Base-by-base conservation (phyloP, 37 sponge, comb jelly and placozoan genomes). In the Amphimedon queenslandica region DNA sequence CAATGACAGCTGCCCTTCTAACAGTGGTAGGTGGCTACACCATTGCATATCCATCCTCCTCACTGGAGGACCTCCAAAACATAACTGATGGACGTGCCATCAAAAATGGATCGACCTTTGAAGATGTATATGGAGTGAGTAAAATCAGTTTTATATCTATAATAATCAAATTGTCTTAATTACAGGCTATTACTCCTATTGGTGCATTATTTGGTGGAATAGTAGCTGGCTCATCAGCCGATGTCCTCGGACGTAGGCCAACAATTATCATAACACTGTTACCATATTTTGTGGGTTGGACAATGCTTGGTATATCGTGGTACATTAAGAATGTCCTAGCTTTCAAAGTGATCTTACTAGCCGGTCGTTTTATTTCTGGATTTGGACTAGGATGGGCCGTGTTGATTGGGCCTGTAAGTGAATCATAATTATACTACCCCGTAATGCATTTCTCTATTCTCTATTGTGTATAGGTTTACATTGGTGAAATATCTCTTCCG, bases 131-230 rank as follows among this genome's bases (percentile, higher is more conserved):
- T n/a, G n/a, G n/a, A n/a, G n/a, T n/a, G n/a, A n/a, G n/a, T n/a
- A n/a, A n/a, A n/a, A n/a, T n/a, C n/a, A n/a, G n/a, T n/a, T n/a
- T n/a, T n/a, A n/a, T n/a, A n/a, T n/a, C n/a, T n/a, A n/a, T n/a
- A n/a, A n/a, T n/a, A n/a, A n/a, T n/a, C n/a, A n/a, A n/a, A n/a
- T n/a, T 60, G 5, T 60, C 21, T 25, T 70, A 2, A 3, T n/a
- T 60, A 60, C 47, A 79, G 74, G 71, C 77, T 24, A 57, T 83
- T 11, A 25, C 42, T 0, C 67, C 90, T 8, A 40, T 81, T 40
- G 90, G 85, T 56, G 90, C 86, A 35, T 35, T 90, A 18, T 53
- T 81, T 63, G 90, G 86, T 13, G 78, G 86, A 6, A 55, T 70
- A 1, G 68, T 84, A 47, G 76, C 82, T 5, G 84, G 85, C 42